Evolutionary conservation across 2,797 vertebrate species (phyloP).

Genomic region (Holocentrus rufus): DNA sequence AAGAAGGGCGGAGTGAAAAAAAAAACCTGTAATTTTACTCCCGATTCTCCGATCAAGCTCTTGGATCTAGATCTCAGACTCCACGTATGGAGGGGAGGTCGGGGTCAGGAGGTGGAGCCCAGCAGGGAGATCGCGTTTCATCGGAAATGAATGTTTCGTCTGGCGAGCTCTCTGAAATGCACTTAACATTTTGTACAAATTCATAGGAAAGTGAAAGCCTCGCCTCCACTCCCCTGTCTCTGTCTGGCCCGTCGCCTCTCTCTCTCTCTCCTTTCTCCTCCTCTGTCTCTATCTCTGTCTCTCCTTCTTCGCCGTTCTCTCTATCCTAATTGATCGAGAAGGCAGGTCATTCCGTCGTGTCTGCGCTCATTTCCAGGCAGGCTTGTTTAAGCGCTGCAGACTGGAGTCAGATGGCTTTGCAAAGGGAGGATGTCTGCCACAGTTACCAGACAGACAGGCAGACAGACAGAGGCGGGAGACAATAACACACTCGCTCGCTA

Average conservation of each 20-base stretch:
- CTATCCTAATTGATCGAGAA: conserved; percentile 76
- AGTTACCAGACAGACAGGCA: conserved; percentile 64
- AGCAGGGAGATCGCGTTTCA: conserved; percentile 71
- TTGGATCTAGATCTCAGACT: conserved; percentile 34
- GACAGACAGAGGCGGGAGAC: conserved; percentile 48
- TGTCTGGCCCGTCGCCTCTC: not conserved
- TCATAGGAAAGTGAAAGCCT: conserved; percentile 68
- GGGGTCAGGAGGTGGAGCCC: conserved; percentile 61
- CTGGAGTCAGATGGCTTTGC: conserved; percentile 78
- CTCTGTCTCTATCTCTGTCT: conserved; percentile 31
- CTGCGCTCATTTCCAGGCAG: conserved; percentile 81
- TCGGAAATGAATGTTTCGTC: conserved; percentile 73
- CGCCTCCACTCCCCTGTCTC: conserved; percentile 19
- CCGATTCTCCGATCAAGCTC: conserved; percentile 32
- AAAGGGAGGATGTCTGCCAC: conserved; percentile 69
- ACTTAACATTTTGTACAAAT: conserved; percentile 76
- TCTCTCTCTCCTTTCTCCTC: not conserved
- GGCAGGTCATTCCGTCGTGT: conserved; percentile 74
- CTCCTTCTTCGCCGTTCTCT: conserved; percentile 57
- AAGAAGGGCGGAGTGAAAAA: conserved; percentile 12
- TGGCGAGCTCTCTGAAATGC: conserved; percentile 74
- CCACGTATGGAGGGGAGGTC: conserved; percentile 29
- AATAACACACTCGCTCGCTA: conserved; percentile 30
- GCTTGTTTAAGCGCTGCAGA: conserved; percentile 76
- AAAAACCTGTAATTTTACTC: conserved; percentile 51